Percentiles rank a stretch among this genome's conserved stretches.
phyloP scores from a whole-genome alignment of 2,888 invertebrate genomes.

The Pterostichus madidus region DNA sequence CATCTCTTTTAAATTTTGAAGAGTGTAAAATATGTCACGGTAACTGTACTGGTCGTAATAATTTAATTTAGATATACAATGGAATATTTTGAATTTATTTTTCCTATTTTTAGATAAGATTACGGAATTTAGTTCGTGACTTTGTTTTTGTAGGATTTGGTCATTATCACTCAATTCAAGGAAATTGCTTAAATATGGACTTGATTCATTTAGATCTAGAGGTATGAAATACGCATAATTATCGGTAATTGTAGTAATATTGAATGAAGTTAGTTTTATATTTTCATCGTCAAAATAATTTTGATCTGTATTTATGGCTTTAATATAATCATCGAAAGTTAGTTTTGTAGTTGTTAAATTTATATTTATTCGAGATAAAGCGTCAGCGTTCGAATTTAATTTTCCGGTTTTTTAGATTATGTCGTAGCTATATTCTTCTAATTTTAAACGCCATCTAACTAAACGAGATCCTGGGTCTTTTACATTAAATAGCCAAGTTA shows the following conservation, averaged over 20 bases:
- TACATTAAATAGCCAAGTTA: constrained; percentile 58
- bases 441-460: constrained; percentile 56
- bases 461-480: constrained; percentile 55
- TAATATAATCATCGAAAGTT: no score
- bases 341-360: background rate
- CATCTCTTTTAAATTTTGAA: no score
- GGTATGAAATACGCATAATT: no score
- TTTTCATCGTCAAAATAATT: no score
- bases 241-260: no score
- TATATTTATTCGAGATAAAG: constrained; percentile 61
- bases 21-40: no score
- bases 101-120: background rate
- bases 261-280: no score
- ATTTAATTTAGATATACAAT: background rate
- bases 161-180: no score
- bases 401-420: constrained; percentile 59
- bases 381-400: constrained; percentile 62
- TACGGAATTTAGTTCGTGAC: background rate
- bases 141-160: no score
- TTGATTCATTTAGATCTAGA: no score
- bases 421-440: constrained; percentile 63
- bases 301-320: no score
- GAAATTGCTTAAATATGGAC: no score
- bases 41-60: constrained; percentile 20
- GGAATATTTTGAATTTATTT: constrained; percentile 31